Base-by-base conservation (phyloP, 2,888 invertebrate genomes). In the Eupithecia tripunctaria region DNA sequence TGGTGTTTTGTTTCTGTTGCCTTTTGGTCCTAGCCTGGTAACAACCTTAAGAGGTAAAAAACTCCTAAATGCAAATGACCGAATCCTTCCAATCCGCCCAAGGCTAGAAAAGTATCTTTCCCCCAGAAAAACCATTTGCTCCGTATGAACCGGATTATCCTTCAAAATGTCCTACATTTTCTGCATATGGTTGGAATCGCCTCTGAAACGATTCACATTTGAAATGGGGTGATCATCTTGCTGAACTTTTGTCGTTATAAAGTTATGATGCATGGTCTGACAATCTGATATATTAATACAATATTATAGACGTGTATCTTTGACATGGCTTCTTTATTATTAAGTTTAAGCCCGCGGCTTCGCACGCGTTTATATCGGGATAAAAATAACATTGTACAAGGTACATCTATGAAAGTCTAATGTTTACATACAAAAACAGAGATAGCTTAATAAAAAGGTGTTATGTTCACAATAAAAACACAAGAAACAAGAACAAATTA, bases 231-330 rank as follows among this genome's bases (percentile, higher is more conserved):
- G 56, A 51, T 56, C 15, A 67, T 36, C 59, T 59, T 59, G 15
- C 59, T 27, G 71, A 68, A 65, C 64, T 67, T 69, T 56, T 69
- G 59, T 68, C 71, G 41, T 27, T 67, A 27, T 60, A 59, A 59
- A 27, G 27, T 27, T 59, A 27, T 51, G 21, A 21, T 21, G 47
- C 47, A 10, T 1, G n/a, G 10, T 51, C 10, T 10, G 47, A 51
- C 47, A 21, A 51, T 21, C 47, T 51, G 43, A 18, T n/a, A n/a
- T 43, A 7, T 43, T 43, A 43, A 18, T 43, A 15, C n/a, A 43
- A n/a, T 43, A 43, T 15, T 36, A 36, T 10, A 12, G 43, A 43
- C 18, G 18, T 41, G 41, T 3, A 18, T 43, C 47, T 47, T n/a
- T 43, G 43, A 43, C 7, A 5, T 47, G 47, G n/a, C 47, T 47